These are phyloP conservation scores for Gorsachius goisagi DNA, from an alignment of 2,113 vertebrate genomes.

Conservation along the genomic window DNA sequence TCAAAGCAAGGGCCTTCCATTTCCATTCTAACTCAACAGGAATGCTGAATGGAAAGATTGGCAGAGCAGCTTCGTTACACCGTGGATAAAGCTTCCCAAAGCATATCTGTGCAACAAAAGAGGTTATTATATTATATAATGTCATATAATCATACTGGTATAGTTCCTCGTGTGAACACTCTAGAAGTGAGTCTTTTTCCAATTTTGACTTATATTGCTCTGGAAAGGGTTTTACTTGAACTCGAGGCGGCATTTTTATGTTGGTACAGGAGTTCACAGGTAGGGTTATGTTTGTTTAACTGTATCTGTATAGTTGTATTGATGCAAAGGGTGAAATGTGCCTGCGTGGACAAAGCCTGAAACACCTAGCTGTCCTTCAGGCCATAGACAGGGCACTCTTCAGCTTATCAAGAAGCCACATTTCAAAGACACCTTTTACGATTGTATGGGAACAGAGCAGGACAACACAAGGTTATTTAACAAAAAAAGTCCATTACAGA, in stretches of 20 bases:
- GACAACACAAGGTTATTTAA: background rate
- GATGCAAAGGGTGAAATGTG: background rate
- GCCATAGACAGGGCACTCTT: background rate
- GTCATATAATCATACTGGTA: background rate
- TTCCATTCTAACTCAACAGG: background rate
- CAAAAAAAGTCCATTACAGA: background rate
- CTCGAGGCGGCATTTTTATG: background rate
- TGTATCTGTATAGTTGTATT: background rate
- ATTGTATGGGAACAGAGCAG: background rate
- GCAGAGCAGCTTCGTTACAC: background rate
- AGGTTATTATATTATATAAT: background rate
- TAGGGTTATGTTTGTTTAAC: background rate
- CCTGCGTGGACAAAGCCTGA: background rate
- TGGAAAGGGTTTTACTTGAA: background rate
- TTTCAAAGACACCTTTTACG: constrained; percentile 17
- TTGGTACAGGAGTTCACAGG: background rate
- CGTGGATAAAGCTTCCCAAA: background rate
- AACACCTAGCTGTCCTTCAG: background rate
- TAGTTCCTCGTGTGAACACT: background rate
- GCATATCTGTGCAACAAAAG: background rate
- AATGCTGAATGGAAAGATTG: background rate
- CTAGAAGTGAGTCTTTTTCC: background rate
- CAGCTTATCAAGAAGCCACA: background rate
- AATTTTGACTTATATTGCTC: background rate
- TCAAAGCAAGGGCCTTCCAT: background rate